Evolutionary conservation across 2,113 vertebrate species (phyloP), one percentile per base, ranked within the genome.

Genomic region (Sphaerodactylus townsendi): DNA sequence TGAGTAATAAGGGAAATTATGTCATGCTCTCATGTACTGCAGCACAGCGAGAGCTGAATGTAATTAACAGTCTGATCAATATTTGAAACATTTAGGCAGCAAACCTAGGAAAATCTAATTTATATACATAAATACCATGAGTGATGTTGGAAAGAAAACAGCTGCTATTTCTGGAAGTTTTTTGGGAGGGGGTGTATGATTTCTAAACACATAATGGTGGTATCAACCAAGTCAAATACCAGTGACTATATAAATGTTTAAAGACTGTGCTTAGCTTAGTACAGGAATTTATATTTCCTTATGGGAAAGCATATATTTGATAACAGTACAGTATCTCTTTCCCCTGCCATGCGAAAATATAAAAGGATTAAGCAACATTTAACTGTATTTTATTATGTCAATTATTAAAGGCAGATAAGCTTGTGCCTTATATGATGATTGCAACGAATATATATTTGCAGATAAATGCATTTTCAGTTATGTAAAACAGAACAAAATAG

Each of bases 351-450:
- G 79, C 23, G 25, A 48, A n/a, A 50, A 2, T 15, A 48, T 64
- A 53, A 39, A 35, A 85, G 76, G 83, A 62, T 82, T 73, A 82
- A 73, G 80, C 35, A 73, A 62, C 17, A 11, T 85, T 84, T 91
- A 53, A 79, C 66, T 69, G 15, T 64, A 70, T 50, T 56, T 75
- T 19, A 10, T 1, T 1, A 35, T 4, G 2, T 74, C 85, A 80
- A 77, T 39, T 33, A 62, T 41, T 17, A 80, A 56, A 84, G 83
- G 17, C 4, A 78, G 19, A 6, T 62, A n/a, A 87, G 73, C 13
- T 0, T 2, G 77, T 78, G 33, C 2, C 41, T 73, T 14, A 7
- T 74, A 23, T 23, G 3, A 4, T 66, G 74, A 25, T 41, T 30
- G n/a, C 15, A 72, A 71, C 1, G 0, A 76, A 5, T 35, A 25